phyloP scores from a whole-genome alignment of 2,888 invertebrate species.

The Dynastes tityus region DNA sequence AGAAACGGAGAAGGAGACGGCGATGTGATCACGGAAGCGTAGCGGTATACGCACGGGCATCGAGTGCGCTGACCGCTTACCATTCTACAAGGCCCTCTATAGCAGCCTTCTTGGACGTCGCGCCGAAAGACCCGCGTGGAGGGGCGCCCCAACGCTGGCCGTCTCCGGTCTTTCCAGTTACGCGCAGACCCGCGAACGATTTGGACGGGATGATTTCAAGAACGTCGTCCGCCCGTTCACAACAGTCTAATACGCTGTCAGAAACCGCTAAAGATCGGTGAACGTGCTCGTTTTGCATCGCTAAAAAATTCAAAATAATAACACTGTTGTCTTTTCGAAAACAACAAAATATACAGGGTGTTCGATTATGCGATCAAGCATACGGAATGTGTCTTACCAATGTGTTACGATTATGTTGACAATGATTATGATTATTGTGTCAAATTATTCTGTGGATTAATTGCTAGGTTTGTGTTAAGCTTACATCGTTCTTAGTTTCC shows the following conservation, averaged over 20 bases:
- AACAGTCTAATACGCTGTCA: slow-evolving; percentile 45
- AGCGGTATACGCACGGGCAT: slow-evolving; percentile 54
- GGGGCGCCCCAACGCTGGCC: slow-evolving; percentile 54
- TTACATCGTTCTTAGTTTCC: slow-evolving; percentile 5
- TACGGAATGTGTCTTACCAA: slow-evolving; percentile 44
- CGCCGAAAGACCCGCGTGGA: slow-evolving; percentile 49
- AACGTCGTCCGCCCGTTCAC: slow-evolving; percentile 38
- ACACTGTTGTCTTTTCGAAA: slow-evolving; percentile 22
- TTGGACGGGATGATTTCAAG: slow-evolving; percentile 47
- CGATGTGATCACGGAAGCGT: slow-evolving; percentile 56
- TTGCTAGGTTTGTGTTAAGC: slow-evolving; percentile 40
- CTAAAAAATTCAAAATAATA: slow-evolving; percentile 9
- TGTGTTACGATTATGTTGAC: slow-evolving; percentile 39
- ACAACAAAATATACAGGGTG: slow-evolving; percentile 40
- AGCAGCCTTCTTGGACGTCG: slow-evolving; percentile 48
- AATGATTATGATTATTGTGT: slow-evolving; percentile 43
- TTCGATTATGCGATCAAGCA: slow-evolving; percentile 43
- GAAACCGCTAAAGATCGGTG: slow-evolving; percentile 44
- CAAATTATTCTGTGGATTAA: slow-evolving; percentile 45
- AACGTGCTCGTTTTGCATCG: slow-evolving; percentile 23
- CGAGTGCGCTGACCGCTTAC: slow-evolving; percentile 57
- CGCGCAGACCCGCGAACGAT: slow-evolving; percentile 56
- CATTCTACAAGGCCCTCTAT: slow-evolving; percentile 50
- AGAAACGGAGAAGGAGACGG: slow-evolving; percentile 23
- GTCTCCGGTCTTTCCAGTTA: slow-evolving; percentile 57